These are phyloP conservation scores for Cydia strobilella DNA, from an alignment of 1,140 invertebrate genomes.

Conservation along the genomic window DNA sequence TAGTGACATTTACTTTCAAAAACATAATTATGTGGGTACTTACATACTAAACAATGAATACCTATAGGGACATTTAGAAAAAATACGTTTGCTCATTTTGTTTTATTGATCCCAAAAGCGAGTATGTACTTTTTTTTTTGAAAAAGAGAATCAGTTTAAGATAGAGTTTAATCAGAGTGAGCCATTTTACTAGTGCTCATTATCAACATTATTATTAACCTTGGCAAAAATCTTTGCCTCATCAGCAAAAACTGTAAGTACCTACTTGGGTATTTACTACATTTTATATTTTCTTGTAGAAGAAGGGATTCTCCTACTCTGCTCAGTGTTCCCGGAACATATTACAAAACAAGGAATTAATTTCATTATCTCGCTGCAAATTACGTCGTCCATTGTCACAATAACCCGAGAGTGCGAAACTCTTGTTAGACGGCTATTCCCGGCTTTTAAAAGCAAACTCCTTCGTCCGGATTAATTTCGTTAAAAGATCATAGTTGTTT, in stretches of 20 bases:
- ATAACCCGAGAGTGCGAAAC: conserved; percentile 21
- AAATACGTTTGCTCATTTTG: too few relatives aligned
- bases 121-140: too few relatives aligned
- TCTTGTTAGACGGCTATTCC: not conserved
- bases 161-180: too few relatives aligned
- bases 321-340: not conserved
- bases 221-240: too few relatives aligned
- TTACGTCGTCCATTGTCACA: conserved; percentile 1
- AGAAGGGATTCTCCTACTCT: not conserved
- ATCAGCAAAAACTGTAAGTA: too few relatives aligned
- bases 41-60: not conserved
- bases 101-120: not conserved
- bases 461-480: conserved; percentile 23
- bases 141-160: too few relatives aligned
- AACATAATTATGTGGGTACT: too few relatives aligned
- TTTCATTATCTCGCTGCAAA: conserved; percentile 10
- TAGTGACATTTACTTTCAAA: too few relatives aligned
- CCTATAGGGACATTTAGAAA: not conserved
- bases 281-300: not conserved
- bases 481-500: conserved; percentile 25
- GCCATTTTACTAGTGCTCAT: too few relatives aligned
- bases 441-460: conserved; percentile 22
- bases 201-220: too few relatives aligned
- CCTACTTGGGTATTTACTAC: not conserved
- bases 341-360: conserved; percentile 4